These are phyloP conservation scores for Oopsacas minuta DNA, from an alignment of 37 sponge, comb jelly and placozoan species.

Conservation along the genomic window DNA sequence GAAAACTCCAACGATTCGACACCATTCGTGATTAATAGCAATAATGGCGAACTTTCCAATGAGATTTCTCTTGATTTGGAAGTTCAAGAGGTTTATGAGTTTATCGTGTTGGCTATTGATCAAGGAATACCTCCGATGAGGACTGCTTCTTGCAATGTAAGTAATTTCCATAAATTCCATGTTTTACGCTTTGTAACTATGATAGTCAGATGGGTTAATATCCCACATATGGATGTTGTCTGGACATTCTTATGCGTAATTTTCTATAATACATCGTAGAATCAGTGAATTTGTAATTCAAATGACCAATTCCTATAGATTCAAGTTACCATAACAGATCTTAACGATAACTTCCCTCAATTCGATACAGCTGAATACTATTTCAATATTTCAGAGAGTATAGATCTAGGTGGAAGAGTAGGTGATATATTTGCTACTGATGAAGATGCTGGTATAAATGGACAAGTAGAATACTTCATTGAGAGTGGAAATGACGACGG, in stretches of 20 bases:
- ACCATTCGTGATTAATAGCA: neutral
- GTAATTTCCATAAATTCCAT: neutral
- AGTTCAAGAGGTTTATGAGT: neutral
- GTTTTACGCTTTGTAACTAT: no score
- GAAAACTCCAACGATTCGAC: neutral
- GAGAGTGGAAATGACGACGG: neutral
- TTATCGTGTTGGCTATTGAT: neutral
- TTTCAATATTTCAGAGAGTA: neutral
- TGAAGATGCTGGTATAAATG: neutral
- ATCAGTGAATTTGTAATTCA: no score
- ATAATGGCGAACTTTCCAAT: neutral
- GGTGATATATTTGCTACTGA: neutral
- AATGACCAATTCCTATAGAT: neutral
- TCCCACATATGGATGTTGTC: no score
- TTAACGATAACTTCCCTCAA: neutral
- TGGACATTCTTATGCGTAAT: no score
- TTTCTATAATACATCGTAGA: no score
- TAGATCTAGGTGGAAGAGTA: neutral
- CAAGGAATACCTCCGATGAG: neutral
- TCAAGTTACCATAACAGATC: neutral
- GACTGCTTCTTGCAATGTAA: neutral
- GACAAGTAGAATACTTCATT: neutral
- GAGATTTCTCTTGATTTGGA: neutral
- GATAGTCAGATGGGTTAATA: no score
- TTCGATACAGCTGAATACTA: neutral